phyloP scores from a whole-genome alignment of 2,797 vertebrate species.

The Mormyrus proboscirostris region DNA sequence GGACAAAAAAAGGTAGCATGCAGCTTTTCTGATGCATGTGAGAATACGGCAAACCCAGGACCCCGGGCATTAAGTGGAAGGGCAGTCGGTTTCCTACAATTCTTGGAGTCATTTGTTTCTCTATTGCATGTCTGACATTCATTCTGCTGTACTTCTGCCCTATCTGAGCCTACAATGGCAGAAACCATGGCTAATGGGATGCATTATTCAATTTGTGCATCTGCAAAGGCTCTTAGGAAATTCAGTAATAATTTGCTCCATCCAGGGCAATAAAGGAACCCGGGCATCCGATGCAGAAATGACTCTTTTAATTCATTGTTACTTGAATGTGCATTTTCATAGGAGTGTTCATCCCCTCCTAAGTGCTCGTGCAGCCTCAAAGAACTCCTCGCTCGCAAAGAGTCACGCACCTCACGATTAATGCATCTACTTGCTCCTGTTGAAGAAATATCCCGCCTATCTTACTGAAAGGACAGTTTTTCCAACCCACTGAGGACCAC shows the following conservation, averaged over 20 bases:
- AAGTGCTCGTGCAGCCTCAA: neutral
- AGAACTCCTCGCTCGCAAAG: neutral
- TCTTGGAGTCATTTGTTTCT: constrained; percentile 3
- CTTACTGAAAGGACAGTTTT: neutral
- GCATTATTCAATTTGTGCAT: constrained; percentile 19
- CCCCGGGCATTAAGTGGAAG: neutral
- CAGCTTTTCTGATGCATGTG: neutral
- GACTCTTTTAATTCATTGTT: neutral
- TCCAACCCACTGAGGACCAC: neutral
- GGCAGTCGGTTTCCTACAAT: neutral
- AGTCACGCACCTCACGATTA: neutral
- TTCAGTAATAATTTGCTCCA: constrained; percentile 7
- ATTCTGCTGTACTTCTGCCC: constrained; percentile 5
- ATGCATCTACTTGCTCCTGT: neutral
- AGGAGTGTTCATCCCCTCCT: neutral
- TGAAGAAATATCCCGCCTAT: neutral
- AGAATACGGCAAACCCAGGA: neutral
- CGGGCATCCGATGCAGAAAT: neutral
- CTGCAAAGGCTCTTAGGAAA: constrained; percentile 9
- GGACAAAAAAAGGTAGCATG: neutral
- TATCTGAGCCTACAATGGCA: neutral
- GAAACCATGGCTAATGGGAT: neutral
- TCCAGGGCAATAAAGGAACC: neutral
- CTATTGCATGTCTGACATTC: constrained; percentile 6
- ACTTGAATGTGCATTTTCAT: neutral